Base-by-base conservation (phyloP, 1,140 invertebrate species). In the Sarcophaga peregrina region DNA sequence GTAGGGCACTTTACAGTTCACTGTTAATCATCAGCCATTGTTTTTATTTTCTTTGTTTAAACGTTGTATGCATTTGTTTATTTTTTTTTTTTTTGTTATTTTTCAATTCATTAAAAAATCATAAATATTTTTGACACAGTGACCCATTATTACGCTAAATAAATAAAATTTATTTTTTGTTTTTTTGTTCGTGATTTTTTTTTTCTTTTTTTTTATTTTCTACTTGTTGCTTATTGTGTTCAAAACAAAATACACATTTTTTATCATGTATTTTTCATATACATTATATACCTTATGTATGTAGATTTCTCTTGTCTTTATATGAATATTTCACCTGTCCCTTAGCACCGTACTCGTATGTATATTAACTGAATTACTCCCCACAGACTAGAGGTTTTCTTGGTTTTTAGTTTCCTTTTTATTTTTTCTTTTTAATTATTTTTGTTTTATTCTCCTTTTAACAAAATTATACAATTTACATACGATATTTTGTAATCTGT, bases 61-160 rank as follows among this genome's bases (percentile, higher is more conserved):
- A 8, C 20, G 25, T 37, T 37, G n/a, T 68, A 20, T 17, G 11
- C 20, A 9, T 68, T 68, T 68, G n/a, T n/a, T n/a, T n/a, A n/a
- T n/a, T n/a, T n/a, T n/a, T n/a, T n/a, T n/a, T n/a, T n/a, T n/a
- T n/a, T n/a, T n/a, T n/a, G n/a, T n/a, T n/a, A n/a, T 6, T 68
- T 68, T 68, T 6, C n/a, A 68, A 68, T 68, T 68, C 62, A 68
- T 68, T 68, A 45, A 58, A 46, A 80, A 80, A 50, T 52, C 45
- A 37, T 48, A 80, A 80, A 50, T 80, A 50, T 50, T 48, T 48
- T 25, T 52, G 76, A 80, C 76, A 80, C 17, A 80, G 76, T 80
- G 76, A 80, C 76, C 76, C 76, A 80, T 48, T 52, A 80, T 52
- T 37, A 52, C 8, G 50, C 25, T 17, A 80, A 80, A 80, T 52